Evolutionary conservation across 2,113 vertebrate genomes (phyloP).

Genomic region (Hydropotes inermis): DNA sequence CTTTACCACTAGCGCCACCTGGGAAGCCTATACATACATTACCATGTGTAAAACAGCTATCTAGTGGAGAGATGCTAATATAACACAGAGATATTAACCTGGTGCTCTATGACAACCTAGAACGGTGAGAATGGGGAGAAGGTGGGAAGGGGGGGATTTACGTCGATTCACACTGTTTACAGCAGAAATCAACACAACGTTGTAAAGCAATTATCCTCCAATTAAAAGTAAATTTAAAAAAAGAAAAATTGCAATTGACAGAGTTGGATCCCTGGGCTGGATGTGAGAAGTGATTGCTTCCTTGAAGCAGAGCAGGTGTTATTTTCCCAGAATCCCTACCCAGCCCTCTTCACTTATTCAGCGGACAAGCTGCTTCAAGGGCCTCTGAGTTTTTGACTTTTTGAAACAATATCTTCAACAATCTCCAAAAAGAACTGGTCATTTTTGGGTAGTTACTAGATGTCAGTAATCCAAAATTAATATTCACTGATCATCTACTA

Average conservation of each 20-base stretch:
- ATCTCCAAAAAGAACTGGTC: not conserved
- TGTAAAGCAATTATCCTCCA: not conserved
- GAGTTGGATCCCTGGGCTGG: not conserved
- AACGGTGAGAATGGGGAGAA: not conserved
- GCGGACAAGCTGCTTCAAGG: not conserved
- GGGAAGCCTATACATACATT: not conserved
- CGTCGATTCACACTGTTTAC: not conserved
- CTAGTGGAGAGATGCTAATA: not conserved
- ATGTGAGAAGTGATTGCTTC: not conserved
- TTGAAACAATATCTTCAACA: not conserved
- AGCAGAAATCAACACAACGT: not conserved
- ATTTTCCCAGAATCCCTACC: no score
- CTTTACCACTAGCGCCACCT: not conserved
- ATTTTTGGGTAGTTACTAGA: not conserved
- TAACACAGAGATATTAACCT: not conserved
- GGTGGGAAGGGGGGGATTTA: not conserved
- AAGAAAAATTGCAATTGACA: not conserved
- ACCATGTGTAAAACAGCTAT: not conserved
- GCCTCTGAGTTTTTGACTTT: not conserved
- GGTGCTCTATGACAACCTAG: not conserved
- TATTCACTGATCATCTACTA: not conserved
- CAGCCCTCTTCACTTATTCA: not conserved
- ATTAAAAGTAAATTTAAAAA: not conserved
- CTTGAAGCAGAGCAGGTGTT: fast-evolving
- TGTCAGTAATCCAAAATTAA: not conserved